Evolutionary conservation across 2,113 vertebrate genomes (phyloP).

Genomic region (Amphilophus citrinellus): DNA sequence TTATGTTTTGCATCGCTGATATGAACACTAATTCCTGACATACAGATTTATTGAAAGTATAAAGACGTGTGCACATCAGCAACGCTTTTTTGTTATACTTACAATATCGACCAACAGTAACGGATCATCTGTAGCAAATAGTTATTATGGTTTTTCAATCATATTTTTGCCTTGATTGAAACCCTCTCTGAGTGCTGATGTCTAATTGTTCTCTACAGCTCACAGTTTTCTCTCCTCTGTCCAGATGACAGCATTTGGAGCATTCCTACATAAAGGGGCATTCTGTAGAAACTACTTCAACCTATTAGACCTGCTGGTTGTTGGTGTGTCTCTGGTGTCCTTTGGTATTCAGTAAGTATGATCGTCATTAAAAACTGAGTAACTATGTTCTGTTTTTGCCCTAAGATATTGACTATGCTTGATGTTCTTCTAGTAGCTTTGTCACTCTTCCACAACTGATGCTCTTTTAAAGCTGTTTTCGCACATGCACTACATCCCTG

Average conservation of each 20-base stretch:
- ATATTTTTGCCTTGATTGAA: neutral
- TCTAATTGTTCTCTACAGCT: neutral
- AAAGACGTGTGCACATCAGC: neutral
- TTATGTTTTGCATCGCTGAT: neutral
- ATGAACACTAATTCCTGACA: neutral
- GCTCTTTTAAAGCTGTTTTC: neutral
- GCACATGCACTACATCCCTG: neutral
- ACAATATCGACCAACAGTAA: neutral
- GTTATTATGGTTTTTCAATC: neutral
- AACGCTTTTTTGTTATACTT: neutral
- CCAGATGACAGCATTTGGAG: constrained; percentile 97
- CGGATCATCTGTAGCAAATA: neutral
- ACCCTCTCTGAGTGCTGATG: neutral
- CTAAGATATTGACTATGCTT: neutral
- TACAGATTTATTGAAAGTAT: neutral
- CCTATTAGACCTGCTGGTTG: constrained; percentile 95
- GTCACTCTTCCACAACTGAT: accelerated
- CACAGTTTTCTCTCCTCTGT: constrained; percentile 37
- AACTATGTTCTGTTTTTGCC: neutral
- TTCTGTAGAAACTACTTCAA: constrained; percentile 99
- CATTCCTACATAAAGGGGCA: constrained; percentile 96
- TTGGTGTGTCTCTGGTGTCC: constrained; percentile 96
- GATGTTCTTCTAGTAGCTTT: neutral
- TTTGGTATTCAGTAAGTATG: constrained; percentile 97
- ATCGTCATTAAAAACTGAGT: neutral